A percentile compares a stretch with the other conserved stretches of the same genome.
These are phyloP conservation scores for Patella ulyssiponensis DNA, from an alignment of 2,888 invertebrate genomes.

Conservation along the genomic window DNA sequence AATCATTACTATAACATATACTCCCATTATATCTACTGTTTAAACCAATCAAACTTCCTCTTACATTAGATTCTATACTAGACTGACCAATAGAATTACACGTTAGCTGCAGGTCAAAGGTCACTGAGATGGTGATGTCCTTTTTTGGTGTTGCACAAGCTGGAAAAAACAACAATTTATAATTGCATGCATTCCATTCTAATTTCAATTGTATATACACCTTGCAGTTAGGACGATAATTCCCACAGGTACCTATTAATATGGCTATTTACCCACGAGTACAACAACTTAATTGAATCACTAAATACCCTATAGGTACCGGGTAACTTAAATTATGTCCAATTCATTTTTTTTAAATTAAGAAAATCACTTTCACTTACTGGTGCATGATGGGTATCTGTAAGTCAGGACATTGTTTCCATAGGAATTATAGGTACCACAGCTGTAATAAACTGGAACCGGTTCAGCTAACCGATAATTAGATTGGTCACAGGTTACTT, in stretches of 20 bases:
- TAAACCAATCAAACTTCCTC: constrained; percentile 18
- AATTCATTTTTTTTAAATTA: neutral
- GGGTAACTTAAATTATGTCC: too few species aligned
- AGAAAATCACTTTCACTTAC: constrained; percentile 30
- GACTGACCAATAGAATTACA: neutral
- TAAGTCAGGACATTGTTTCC: constrained; percentile 35
- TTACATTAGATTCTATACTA: neutral
- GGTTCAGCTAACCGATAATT: constrained; percentile 21
- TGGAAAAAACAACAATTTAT: constrained; percentile 9
- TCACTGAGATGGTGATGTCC: constrained; percentile 24
- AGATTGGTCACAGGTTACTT: constrained; percentile 12
- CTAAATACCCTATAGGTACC: too few species aligned
- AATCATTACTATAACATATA: constrained; percentile 24
- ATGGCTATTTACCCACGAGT: too few species aligned
- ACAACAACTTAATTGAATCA: too few species aligned
- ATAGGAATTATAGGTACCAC: constrained; percentile 51
- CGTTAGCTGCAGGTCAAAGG: constrained; percentile 10
- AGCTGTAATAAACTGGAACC: constrained; percentile 46
- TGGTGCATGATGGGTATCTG: constrained; percentile 38
- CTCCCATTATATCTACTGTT: constrained; percentile 19
- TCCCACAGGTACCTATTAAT: too few species aligned
- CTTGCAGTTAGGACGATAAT: too few species aligned
- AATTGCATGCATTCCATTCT: too few species aligned
- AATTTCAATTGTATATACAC: too few species aligned
- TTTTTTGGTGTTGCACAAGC: constrained; percentile 21